Base-by-base conservation (phyloP, 2,797 vertebrate genomes). In the Urophycis tenuis region DNA sequence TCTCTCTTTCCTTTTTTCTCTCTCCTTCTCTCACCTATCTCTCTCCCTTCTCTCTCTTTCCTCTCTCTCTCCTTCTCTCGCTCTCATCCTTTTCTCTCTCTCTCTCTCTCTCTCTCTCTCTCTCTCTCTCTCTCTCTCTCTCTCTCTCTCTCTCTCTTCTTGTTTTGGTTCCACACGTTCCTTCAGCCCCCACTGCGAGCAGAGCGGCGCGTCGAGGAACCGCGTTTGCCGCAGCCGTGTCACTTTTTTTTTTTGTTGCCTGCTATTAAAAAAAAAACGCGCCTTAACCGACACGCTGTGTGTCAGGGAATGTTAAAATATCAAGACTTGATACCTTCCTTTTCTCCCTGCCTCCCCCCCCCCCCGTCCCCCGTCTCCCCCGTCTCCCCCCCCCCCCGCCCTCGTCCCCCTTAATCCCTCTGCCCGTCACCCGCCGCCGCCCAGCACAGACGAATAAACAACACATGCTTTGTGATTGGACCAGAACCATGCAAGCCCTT, bases 31-130 rank as follows among this genome's bases (percentile, higher is more conserved):
- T n/a, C 60, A 3, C 17, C 29, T 60, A 32, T 32, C n/a, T n/a
- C n/a, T n/a, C n/a, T n/a, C n/a, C n/a, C n/a, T n/a, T n/a, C n/a
- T n/a, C n/a, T n/a, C n/a, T n/a, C n/a, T n/a, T 5, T 19, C 14
- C 12, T 35, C 5, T 41, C 8, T 6, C 32, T 33, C n/a, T 25
- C 49, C 17, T 35, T 10, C 17, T 41, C 41, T n/a, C 11, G 19
- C 14, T 49, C 8, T 19, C 9, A 29, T 1, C 11, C 22, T 72
- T 41, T 14, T 77, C 75, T 75, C 32, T 3, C 75, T 80, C 34
- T n/a, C 73, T 79, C 78, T 64, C n/a, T 76, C 84, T 81, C 33
- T 45, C 76, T 49, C 77, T 78, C 85, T 83, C 34, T 36, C 70
- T 35, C 31, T 34, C 73, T 35, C 35, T 64, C 32, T 32, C 5